phyloP scores from a whole-genome alignment of 2,113 vertebrate genomes.

The Marmota monax region DNA sequence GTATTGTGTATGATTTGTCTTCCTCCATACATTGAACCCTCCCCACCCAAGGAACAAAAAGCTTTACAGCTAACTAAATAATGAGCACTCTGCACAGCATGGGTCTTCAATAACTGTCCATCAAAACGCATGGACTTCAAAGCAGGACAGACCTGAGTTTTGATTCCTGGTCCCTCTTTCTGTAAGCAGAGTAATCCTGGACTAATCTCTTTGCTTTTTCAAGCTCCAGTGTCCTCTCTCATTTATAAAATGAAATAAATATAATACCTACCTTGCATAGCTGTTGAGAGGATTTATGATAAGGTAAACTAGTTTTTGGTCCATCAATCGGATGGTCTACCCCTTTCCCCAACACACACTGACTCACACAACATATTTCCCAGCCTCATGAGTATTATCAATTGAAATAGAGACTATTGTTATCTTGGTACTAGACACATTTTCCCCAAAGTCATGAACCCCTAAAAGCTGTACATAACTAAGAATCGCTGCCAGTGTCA shows the following conservation, averaged over 20 bases:
- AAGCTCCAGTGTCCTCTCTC: not conserved
- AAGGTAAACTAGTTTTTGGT: not conserved
- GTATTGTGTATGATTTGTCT: not conserved
- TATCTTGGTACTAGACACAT: not conserved
- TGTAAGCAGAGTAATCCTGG: not conserved
- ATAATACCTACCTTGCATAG: not conserved
- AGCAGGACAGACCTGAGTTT: conserved; percentile 16
- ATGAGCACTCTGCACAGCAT: not conserved
- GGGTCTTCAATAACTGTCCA: not conserved
- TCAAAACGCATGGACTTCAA: not conserved
- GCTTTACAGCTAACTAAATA: not conserved
- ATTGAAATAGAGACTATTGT: not conserved
- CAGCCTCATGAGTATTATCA: not conserved
- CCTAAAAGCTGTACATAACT: not conserved
- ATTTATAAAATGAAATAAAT: conserved; percentile 1
- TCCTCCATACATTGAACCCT: not conserved
- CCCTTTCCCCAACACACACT: not conserved
- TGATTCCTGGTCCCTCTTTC: not conserved
- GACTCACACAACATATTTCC: not conserved
- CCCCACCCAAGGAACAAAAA: not conserved
- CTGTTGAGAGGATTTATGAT: conserved; percentile 27
- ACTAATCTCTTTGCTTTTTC: not conserved
- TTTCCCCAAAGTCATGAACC: not conserved
- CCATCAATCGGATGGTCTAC: not conserved
- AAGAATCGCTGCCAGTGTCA: not conserved